Base-by-base conservation (phyloP, 2,113 vertebrate genomes). In the Edolisoma coerulescens region DNA sequence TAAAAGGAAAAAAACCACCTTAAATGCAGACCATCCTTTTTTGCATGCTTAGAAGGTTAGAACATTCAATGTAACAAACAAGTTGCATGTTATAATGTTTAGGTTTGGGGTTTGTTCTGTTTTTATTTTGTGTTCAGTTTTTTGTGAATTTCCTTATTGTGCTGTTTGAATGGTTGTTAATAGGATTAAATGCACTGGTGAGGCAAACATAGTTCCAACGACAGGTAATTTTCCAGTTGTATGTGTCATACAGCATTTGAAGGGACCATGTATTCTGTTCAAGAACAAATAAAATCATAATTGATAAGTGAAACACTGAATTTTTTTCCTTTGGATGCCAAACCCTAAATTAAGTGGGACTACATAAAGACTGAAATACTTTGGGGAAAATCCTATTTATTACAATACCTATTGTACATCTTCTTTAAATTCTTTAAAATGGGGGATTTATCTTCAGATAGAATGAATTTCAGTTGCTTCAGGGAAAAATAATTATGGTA, bases 11-110 rank as follows among this genome's bases (percentile, higher is more conserved):
- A 97, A 97, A 87, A 96, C 2, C 12, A 16, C 16, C 94, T 97
- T 97, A 96, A 98, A 97, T 95, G 95, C 97, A 97, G 98, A 98
- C 97, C 97, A 98, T 98, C 98, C 96, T 98, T 98, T 98, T 98
- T 98, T 98, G 98, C 98, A 99, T 99, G 98, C 98, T 96, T 98
- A 98, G 97, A 97, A 96, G 82, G 94, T 91, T 98, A 98, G 98
- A 98, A 97, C 94, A 95, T 98, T 98, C 96, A 96, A 70, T 98
- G 98, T 98, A 98, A 98, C 97, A 97, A 98, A 97, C 95, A 97
- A 98, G 97, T 97, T 98, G 98, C 99, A 99, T 99, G 98, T 98
- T 97, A 85, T 95, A 97, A 95, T 97, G 94, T 97, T 97, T 97
- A 94, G 96, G 98, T 98, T 98, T 98, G 78, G 37, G 91, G 96